Percentiles rank a stretch among this genome's conserved stretches.
Evolutionary conservation across 2,113 vertebrate genomes (phyloP).

Genomic region (Redunca redunca): DNA sequence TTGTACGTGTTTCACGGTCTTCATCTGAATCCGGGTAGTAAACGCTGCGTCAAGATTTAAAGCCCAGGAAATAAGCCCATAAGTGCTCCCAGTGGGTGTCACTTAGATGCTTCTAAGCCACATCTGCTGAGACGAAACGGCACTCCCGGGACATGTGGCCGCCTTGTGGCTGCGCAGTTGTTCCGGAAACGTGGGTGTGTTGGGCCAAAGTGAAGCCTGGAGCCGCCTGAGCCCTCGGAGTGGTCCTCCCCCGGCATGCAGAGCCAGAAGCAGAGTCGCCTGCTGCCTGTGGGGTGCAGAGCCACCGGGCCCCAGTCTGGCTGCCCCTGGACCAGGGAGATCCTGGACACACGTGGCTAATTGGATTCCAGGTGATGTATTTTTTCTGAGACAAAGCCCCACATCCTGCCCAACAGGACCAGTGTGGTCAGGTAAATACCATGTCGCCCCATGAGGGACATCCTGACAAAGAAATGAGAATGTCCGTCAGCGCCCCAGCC

Average conservation of each 20-base stretch:
- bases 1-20: slow-evolving; percentile 65
- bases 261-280: fast-evolving
- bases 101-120: slow-evolving; percentile 48
- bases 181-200: not conserved
- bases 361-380: fast-evolving
- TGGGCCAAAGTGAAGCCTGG: not conserved
- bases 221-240: not conserved
- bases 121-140: slow-evolving; percentile 62
- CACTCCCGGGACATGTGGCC: not conserved
- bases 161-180: not conserved
- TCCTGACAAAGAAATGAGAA: not conserved
- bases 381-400: not conserved
- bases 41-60: slow-evolving; percentile 56
- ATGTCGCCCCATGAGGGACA: fast-evolving
- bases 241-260: fast-evolving
- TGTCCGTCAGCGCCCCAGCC: fast-evolving
- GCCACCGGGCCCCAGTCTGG: fast-evolving
- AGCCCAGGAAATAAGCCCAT: slow-evolving; percentile 72
- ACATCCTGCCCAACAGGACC: fast-evolving
- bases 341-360: fast-evolving
- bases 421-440: no score
- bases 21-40: slow-evolving; percentile 66
- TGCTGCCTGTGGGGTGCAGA: fast-evolving
- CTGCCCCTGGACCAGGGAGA: fast-evolving
- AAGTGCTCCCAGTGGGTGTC: slow-evolving; percentile 65